Base-by-base conservation (phyloP, 2,888 invertebrate species). In the Drosophila vallismaia region DNA sequence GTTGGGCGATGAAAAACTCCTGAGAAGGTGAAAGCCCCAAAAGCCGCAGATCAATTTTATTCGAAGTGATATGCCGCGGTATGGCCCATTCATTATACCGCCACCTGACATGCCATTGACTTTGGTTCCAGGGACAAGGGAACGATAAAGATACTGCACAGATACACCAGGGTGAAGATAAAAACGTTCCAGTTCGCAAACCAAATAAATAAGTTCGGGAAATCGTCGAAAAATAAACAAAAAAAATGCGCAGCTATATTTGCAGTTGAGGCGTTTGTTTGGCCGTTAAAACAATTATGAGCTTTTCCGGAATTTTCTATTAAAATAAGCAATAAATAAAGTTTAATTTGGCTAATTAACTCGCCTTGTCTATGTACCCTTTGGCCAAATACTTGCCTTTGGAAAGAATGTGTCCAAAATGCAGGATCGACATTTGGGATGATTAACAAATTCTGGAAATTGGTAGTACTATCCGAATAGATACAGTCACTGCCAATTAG, bases 201-300 rank as follows among this genome's bases (percentile, higher is more conserved):
- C 31, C 45, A 46, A 69, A 64, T 69, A 51, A 68, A 55, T 56
- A 38, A 12, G 50, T 51, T 9, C 12, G 14, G 9, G 2, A 51
- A 51, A 56, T 19, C 31, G 45, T 19, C 24, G 58, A 24, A 24
- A 38, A 10, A 19, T 1, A 38, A 36, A 10, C 7, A 9, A 50
- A 14, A 31, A 40, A 48, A 19, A 33, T 53, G 14, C 12, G 33
- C 42, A 24, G 48, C 38, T 58, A 38, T 64, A 75, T 84, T 67
- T 52, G 82, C 76, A 86, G 69, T 66, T 79, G 60, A 79, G 70
- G 76, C 51, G 74, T 86, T 86, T 82, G 86, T 86, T 79, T 63
- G 83, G 59, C 70, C 70, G 72, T 66, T 55, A 86, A 86, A 54
- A 74, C 59, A 68, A 74, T 85, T 82, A 67, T 42, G 74, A 74